A percentile compares a stretch with the other conserved stretches of the same genome.
Evolutionary conservation across 2,113 vertebrate species (phyloP).

Genomic region (Lophochroa leadbeateri): DNA sequence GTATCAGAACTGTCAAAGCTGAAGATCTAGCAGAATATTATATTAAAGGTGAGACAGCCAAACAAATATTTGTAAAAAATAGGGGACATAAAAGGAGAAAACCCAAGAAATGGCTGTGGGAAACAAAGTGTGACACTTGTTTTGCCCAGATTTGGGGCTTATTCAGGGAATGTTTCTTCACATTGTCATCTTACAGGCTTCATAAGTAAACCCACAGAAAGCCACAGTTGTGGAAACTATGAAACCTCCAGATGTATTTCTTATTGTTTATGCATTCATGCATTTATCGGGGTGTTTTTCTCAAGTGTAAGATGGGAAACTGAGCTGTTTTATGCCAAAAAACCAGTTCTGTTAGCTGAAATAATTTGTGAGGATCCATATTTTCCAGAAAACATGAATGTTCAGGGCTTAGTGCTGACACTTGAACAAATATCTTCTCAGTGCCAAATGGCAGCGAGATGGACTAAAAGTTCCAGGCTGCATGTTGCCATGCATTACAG

Average conservation of each 20-base stretch:
- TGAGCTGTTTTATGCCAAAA: neutral
- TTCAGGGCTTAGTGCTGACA: neutral
- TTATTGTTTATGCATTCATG: neutral
- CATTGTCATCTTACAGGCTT: neutral
- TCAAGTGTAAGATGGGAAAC: neutral
- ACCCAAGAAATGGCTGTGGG: neutral
- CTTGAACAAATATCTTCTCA: neutral
- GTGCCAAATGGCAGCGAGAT: neutral
- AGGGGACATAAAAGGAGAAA: neutral
- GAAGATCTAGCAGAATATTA: neutral
- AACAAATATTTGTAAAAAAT: neutral
- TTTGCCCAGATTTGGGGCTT: neutral
- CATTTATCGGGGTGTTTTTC: neutral
- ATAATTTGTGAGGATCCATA: neutral
- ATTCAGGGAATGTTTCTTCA: neutral
- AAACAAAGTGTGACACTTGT: neutral
- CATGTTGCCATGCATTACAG: neutral
- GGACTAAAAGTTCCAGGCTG: neutral
- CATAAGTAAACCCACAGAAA: slow-evolving; percentile 4
- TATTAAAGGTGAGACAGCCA: neutral
- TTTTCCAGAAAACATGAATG: neutral
- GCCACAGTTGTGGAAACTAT: neutral
- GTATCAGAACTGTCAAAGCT: neutral
- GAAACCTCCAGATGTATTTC: slow-evolving; percentile 46
- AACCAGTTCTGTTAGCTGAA: neutral